Base-by-base conservation (phyloP, 2,113 vertebrate genomes). In the Ancistrus triradiatus region DNA sequence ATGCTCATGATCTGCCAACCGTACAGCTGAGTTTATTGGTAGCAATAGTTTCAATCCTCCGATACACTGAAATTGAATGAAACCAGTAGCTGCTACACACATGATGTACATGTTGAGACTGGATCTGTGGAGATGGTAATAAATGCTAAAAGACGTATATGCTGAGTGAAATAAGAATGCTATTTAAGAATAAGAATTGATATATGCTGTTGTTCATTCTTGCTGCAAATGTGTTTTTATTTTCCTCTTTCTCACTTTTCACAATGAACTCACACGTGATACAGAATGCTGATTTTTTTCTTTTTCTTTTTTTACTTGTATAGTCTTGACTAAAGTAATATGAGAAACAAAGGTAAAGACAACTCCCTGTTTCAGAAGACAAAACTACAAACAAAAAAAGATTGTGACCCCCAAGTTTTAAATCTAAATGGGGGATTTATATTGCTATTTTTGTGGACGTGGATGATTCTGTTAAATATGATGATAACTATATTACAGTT, bases 61-160 rank as follows among this genome's bases (percentile, higher is more conserved):
- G 77, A 89, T 90, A 91, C 91, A 92, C 91, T 91, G 91, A 92
- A 91, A 85, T 86, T 85, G 85, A 73, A 89, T 86, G 81, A 90
- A 90, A 89, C 90, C 89, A 84, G 61, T 89, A 68, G 73, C 64
- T 77, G 78, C 78, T 80, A 72, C 61, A 70, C 67, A 85, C 86
- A 89, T 60, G 19, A 88, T 88, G 86, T 90, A 91, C 90, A 86
- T 79, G 85, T 89, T 87, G 88, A 70, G 74, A 86, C 81, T 87
- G 85, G 86, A 24, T 74, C 87, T 86, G 87, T 74, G 80, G 83
- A 88, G 82, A 79, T 86, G 86, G 80, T 83, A 81, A 77, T 87
- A 70, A 79, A 31, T 87, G 87, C 87, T 85, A 78, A 80, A 81
- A 78, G 3, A 31, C 7, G 7, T 71, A 65, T 59, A 63, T 25